phyloP scores from a whole-genome alignment of 2,797 vertebrate species.

The Lepidocolaptes lacrymiger region DNA sequence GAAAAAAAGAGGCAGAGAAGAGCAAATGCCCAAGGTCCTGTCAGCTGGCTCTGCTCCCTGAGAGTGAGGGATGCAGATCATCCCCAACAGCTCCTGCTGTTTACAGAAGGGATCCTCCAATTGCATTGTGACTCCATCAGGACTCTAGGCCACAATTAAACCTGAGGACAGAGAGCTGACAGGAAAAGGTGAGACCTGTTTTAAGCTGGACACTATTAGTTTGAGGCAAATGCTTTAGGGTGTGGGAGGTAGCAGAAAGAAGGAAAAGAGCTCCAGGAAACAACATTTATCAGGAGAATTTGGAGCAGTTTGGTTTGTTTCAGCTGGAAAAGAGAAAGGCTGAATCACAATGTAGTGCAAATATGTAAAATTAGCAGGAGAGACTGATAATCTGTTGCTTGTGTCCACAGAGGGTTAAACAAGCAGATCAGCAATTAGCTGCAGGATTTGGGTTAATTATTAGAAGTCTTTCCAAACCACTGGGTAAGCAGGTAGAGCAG shows the following conservation, averaged over 20 bases:
- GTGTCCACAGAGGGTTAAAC: conserved; percentile 42
- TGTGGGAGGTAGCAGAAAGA: not conserved
- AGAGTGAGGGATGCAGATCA: not conserved
- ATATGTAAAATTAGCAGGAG: conserved; percentile 22
- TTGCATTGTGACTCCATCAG: not conserved
- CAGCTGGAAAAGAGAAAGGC: not conserved
- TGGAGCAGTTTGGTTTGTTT: not conserved
- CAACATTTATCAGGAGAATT: not conserved
- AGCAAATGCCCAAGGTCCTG: not conserved
- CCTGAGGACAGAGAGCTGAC: not conserved
- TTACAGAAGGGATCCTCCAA: not conserved
- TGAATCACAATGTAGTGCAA: not conserved
- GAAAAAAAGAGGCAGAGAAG: not conserved
- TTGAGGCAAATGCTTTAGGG: not conserved
- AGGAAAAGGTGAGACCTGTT: not conserved
- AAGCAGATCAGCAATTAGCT: conserved; percentile 39
- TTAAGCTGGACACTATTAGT: not conserved
- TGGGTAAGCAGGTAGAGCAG: conserved; percentile 52
- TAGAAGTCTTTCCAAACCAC: conserved; percentile 63
- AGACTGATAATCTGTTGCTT: not conserved
- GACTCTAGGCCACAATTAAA: not conserved
- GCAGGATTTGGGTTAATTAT: conserved; percentile 56
- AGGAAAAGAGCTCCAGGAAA: not conserved
- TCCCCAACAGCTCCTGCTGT: not conserved
- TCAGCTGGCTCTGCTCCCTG: not conserved